Conservation (phyloP, 2,797 vertebrate species). For the Peromyscus attwateri region DNA sequence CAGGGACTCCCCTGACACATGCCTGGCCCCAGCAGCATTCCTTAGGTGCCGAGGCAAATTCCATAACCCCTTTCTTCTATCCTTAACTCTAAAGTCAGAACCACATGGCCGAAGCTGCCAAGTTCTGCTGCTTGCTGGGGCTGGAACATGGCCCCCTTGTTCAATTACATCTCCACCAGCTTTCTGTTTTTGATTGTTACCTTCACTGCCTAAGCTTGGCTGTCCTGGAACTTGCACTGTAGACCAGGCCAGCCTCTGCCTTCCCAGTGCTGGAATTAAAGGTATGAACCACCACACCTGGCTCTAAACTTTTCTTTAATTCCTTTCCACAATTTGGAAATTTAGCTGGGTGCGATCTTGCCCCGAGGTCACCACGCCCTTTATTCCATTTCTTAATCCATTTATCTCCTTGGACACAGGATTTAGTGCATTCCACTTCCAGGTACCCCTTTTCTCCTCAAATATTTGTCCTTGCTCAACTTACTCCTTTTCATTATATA, state of each 20-base stretch:
- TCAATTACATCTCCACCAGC: background rate
- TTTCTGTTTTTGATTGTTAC: background rate
- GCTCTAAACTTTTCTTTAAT: background rate
- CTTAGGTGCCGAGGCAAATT: background rate
- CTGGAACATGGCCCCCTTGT: background rate
- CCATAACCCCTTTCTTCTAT: background rate
- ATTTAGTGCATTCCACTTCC: background rate
- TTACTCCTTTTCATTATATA: background rate
- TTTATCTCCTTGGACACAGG: background rate
- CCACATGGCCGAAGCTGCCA: background rate
- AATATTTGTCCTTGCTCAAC: background rate
- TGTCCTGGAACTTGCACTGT: background rate
- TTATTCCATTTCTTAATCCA: background rate
- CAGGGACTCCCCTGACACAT: background rate
- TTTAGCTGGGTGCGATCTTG: background rate
- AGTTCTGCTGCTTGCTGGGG: background rate
- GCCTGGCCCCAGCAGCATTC: background rate
- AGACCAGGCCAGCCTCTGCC: background rate
- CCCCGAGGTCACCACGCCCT: background rate
- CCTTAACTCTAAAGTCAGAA: background rate
- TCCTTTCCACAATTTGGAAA: background rate
- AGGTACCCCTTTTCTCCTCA: background rate
- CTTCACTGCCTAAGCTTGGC: background rate
- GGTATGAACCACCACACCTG: background rate
- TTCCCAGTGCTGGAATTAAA: background rate